These are phyloP conservation scores for Muntiacus muntjak DNA, from an alignment of 2,113 vertebrate species.

Conservation along the genomic window DNA sequence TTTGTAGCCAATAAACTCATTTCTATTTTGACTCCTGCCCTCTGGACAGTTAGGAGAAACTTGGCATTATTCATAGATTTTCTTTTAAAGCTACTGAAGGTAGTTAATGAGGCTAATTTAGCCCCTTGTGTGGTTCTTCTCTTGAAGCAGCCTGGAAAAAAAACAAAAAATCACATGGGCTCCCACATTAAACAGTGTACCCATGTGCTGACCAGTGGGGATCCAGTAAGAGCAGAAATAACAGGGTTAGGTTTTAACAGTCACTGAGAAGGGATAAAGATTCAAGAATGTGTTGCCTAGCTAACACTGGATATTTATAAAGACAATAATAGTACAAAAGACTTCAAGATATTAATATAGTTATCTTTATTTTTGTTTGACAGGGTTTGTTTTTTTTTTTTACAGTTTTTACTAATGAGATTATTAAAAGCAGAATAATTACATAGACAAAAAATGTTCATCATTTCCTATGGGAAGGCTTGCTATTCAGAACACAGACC, in stretches of 20 bases:
- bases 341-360: not conserved
- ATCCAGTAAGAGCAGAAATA: not conserved
- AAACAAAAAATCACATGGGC: not conserved
- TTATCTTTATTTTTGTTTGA: not conserved
- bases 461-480: not conserved
- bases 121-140: not conserved
- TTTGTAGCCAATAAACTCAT: not conserved
- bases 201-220: not conserved
- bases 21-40: not conserved
- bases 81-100: constrained; percentile 20
- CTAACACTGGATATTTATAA: not conserved
- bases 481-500: not conserved
- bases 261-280: not conserved
- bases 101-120: not conserved
- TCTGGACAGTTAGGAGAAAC: not conserved
- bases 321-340: not conserved
- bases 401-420: not conserved
- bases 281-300: not conserved
- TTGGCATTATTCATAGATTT: not conserved
- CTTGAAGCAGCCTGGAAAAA: not conserved
- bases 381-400: not conserved
- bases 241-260: not conserved
- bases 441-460: not conserved
- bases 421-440: not conserved
- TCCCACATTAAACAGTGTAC: not conserved